Evolutionary conservation across 2,797 vertebrate species (phyloP).

Genomic region (Brachyrhaphis roseni): DNA sequence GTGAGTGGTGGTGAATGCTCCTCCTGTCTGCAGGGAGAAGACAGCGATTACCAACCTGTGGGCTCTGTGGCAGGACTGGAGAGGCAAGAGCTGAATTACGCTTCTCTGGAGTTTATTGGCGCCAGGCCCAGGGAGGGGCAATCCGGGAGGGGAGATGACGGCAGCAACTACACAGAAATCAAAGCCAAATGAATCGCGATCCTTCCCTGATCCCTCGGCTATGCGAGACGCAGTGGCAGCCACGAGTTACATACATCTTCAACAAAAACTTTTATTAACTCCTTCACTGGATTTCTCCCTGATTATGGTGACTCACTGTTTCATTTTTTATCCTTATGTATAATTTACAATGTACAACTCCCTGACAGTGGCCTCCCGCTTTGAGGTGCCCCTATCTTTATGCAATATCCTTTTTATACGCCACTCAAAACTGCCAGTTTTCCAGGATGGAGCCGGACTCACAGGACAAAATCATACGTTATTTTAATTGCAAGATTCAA

Average conservation of each 20-base stretch:
- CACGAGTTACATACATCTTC: slow-evolving; percentile 37
- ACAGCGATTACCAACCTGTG: slow-evolving; percentile 84
- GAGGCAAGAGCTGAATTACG: slow-evolving; percentile 85
- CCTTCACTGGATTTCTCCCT: slow-evolving; percentile 45
- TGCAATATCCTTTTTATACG: slow-evolving; percentile 30
- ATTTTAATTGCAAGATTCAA: slow-evolving; percentile 29
- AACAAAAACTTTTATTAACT: slow-evolving; percentile 54
- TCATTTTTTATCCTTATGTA: slow-evolving; percentile 44
- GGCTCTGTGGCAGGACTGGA: slow-evolving; percentile 81
- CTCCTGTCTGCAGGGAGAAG: slow-evolving; percentile 81
- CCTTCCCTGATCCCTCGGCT: slow-evolving; percentile 84
- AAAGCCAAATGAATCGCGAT: slow-evolving; percentile 87
- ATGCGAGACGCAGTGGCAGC: slow-evolving; percentile 77
- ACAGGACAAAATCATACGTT: slow-evolving; percentile 60
- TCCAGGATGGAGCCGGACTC: slow-evolving; percentile 40
- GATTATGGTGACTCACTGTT: slow-evolving; percentile 45
- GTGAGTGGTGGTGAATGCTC: slow-evolving; percentile 43
- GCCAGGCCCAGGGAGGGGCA: slow-evolving; percentile 77
- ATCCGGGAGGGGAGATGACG: slow-evolving; percentile 81
- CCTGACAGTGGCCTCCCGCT: slow-evolving; percentile 19
- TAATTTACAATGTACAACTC: slow-evolving; percentile 36
- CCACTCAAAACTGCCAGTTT: slow-evolving; percentile 52
- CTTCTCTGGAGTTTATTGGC: slow-evolving; percentile 80
- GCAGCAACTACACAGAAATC: slow-evolving; percentile 84
- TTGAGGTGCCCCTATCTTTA: slow-evolving; percentile 34